Percentiles rank a stretch among this genome's conserved stretches.
Evolutionary conservation across 2,113 vertebrate species (phyloP).

Genomic region (Falco punctatus): DNA sequence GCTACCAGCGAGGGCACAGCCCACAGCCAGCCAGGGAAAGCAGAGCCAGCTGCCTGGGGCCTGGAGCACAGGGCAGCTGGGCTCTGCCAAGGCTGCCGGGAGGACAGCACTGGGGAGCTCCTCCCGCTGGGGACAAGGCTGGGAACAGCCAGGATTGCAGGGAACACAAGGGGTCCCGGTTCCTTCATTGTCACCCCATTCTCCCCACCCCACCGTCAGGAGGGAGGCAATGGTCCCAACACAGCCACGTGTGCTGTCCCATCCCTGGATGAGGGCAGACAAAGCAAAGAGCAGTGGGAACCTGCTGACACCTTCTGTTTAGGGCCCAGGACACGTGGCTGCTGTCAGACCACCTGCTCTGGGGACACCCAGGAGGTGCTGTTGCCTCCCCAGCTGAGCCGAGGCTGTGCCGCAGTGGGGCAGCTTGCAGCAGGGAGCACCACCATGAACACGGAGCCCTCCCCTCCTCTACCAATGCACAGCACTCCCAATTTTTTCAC

Average conservation of each 20-base stretch:
- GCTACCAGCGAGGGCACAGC: not conserved
- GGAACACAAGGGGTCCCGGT: not conserved
- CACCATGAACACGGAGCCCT: not conserved
- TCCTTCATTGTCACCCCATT: fast-evolving
- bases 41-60: not conserved
- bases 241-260: fast-evolving
- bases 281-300: not conserved
- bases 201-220: not conserved
- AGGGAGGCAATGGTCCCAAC: not conserved
- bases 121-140: not conserved
- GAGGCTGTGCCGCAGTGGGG: fast-evolving
- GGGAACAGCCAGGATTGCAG: not conserved
- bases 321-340: not conserved
- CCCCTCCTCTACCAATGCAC: not conserved
- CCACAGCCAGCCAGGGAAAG: fast-evolving
- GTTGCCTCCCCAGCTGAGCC: fast-evolving
- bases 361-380: not conserved
- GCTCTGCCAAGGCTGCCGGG: not conserved
- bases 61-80: not conserved
- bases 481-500: not conserved
- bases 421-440: not conserved
- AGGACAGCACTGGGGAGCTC: not conserved
- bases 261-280: not conserved
- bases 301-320: not conserved
- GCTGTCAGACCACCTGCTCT: not conserved